phyloP scores from a whole-genome alignment of 2,888 invertebrate genomes.

The Aplocera efformata region DNA sequence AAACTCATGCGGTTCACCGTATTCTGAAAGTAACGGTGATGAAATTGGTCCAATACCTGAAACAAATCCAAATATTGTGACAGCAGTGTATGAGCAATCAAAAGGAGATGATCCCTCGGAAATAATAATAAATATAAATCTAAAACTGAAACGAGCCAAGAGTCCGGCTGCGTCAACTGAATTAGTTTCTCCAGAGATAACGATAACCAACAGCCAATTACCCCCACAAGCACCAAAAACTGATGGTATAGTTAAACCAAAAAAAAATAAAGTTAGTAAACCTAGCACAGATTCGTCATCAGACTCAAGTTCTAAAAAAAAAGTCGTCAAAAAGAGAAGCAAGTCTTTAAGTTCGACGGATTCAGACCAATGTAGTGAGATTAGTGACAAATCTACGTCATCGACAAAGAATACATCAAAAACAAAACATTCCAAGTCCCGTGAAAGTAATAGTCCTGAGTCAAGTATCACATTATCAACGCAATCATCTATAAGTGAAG shows the following conservation, averaged over 20 bases:
- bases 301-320: slow-evolving; percentile 61
- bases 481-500: slow-evolving; percentile 73
- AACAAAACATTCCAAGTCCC: slow-evolving; percentile 62
- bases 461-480: slow-evolving; percentile 76
- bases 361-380: slow-evolving; percentile 59
- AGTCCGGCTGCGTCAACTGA: slow-evolving; percentile 52
- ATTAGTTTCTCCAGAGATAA: slow-evolving; percentile 64
- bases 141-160: slow-evolving; percentile 67
- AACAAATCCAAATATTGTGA: slow-evolving; percentile 45
- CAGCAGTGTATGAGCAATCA: slow-evolving; percentile 55
- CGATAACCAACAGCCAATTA: slow-evolving; percentile 64
- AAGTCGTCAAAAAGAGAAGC: slow-evolving; percentile 62
- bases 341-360: slow-evolving; percentile 72
- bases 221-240: slow-evolving; percentile 75
- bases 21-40: slow-evolving; percentile 42
- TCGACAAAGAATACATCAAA: slow-evolving; percentile 45
- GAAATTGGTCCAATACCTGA: slow-evolving; percentile 35
- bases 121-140: slow-evolving; percentile 69
- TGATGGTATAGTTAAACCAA: slow-evolving; percentile 54
- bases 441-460: slow-evolving; percentile 70
- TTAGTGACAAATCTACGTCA: slow-evolving; percentile 40
- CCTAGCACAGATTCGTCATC: slow-evolving; percentile 63
- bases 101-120: slow-evolving; percentile 66
- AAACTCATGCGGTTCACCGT: slow-evolving; percentile 34
- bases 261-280: slow-evolving; percentile 64